phyloP scores from a whole-genome alignment of 2,797 vertebrate genomes.

The Hephaestus fuliginosus region DNA sequence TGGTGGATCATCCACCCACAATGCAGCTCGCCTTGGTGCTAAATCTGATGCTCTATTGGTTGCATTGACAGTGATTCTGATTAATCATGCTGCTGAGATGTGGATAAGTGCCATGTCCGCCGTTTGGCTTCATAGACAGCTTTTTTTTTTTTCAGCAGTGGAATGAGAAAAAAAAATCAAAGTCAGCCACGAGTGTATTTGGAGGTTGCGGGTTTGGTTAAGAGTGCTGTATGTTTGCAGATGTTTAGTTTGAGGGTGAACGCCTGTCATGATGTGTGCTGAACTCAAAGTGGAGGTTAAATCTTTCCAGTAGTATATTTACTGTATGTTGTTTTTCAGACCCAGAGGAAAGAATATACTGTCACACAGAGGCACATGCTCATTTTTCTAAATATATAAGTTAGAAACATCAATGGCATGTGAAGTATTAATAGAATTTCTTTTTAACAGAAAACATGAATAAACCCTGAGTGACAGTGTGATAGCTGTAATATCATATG shows the following conservation, averaged over 20 bases:
- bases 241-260: slow-evolving; percentile 65
- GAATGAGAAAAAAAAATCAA: slow-evolving; percentile 40
- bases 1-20: slow-evolving; percentile 17
- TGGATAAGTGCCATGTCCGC: slow-evolving; percentile 25
- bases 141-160: slow-evolving; percentile 35
- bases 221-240: slow-evolving; percentile 63
- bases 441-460: slow-evolving; percentile 17
- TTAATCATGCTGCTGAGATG: slow-evolving; percentile 33
- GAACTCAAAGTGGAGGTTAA: slow-evolving; percentile 61
- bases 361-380: slow-evolving; percentile 4
- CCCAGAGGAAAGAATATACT: slow-evolving; percentile 24
- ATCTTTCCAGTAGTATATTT: slow-evolving; percentile 27
- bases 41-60: neutral
- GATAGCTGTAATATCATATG: slow-evolving; percentile 21
- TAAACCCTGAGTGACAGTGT: slow-evolving; percentile 30
- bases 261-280: slow-evolving; percentile 61
- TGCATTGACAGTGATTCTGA: slow-evolving; percentile 33
- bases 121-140: slow-evolving; percentile 25
- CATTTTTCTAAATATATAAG: neutral
- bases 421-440: slow-evolving; percentile 11
- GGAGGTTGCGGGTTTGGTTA: slow-evolving; percentile 67
- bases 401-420: slow-evolving; percentile 10
- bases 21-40: neutral
- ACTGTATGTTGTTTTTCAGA: slow-evolving; percentile 19
- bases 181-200: slow-evolving; percentile 54